Evolutionary conservation across 2,888 invertebrate genomes (phyloP), one percentile per base, ranked within the genome.

Genomic region (Mechanitis mazaeus): DNA sequence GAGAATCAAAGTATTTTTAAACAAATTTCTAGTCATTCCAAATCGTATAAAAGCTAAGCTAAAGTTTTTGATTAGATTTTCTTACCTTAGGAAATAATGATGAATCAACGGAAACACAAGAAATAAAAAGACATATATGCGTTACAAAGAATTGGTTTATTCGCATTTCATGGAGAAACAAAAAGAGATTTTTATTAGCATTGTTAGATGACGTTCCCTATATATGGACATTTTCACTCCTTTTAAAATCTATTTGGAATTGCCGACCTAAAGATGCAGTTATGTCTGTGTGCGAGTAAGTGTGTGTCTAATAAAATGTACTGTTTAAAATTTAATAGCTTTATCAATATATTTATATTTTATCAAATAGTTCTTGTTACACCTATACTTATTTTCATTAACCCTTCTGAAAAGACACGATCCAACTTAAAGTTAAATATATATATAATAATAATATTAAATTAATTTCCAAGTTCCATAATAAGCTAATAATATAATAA

Each of bases 161-260:
- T 0, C 77, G 84, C 5, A 76, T 85, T 45, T 85, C 87, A 0
- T 81, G 77, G 68, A 72, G 76, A 0, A 87, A 86, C 66, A 89
- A 89, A 69, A 84, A 84, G 62, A 72, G 74, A 4, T 87, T 80
- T 64, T 38, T 86, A 1, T 56, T 85, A 3, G 76, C 79, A 2
- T 69, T 89, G 20, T 58, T 89, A 42, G 73, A 80, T 31, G 82
- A 84, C 20, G 73, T 87, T 0, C 70, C 71, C 1, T 85, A 83
- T 58, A 80, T 79, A 0, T 85, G 84, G 84, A 68, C 86, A 0
- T 66, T 89, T 0, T 86, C 87, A 0, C 65, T 85, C n/a, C 68
- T 89, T 0, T 72, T 89, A n/a, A 88, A 87, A 60, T 82, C 84
- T 1, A 77, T 87, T 58, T 89, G 89, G 89, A 87, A 83, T 63